Evolutionary conservation across 2,113 vertebrate genomes (phyloP), one percentile per base, ranked within the genome.

Genomic region (Zapus hudsonius): DNA sequence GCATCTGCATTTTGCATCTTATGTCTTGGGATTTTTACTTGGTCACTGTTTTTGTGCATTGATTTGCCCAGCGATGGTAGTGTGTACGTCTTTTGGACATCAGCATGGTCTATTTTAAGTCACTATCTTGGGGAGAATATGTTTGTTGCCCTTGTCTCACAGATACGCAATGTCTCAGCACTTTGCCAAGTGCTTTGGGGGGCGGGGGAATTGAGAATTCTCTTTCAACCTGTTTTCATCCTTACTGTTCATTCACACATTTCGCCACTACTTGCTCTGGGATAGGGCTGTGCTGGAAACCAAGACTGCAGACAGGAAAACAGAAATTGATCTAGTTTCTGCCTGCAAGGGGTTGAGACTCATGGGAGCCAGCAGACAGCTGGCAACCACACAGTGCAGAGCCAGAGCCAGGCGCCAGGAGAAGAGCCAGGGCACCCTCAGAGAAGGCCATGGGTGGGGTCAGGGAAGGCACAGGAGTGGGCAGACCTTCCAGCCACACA

Each of bases 1-100:
- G 33, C 59, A 69, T 38, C 83, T 88, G 17, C 66, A 86, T 87
- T 93, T 95, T 88, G 42, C 75, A 44, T 82, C 92, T 94, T 59
- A 47, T 79, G 40, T 82, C 92, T 94, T 64, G 64, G 6, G 16
- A 74, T 82, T 79, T 92, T 90, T 22, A 59, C 36, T 78, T 88
- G n/a, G 70, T 89, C 33, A 75, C 36, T 82, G 29, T 20, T 70
- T 92, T 70, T 55, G 0, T n/a, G 40, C 23, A 70, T 57, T 72
- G 33, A 17, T 85, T 82, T 86, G 86, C 72, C 16, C 85, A 16
- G 80, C 44, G 72, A 76, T 22, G 64, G 27, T 79, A 57, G 33
- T 72, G n/a, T n/a, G 27, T 0, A 63, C 61, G 17, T 5, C 5
- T 52, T 90, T 92, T 81, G 29, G 85, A 42, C 1, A 76, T 69